Evolutionary conservation across 2,888 invertebrate genomes (phyloP).

Genomic region (Euzetes globulus): DNA sequence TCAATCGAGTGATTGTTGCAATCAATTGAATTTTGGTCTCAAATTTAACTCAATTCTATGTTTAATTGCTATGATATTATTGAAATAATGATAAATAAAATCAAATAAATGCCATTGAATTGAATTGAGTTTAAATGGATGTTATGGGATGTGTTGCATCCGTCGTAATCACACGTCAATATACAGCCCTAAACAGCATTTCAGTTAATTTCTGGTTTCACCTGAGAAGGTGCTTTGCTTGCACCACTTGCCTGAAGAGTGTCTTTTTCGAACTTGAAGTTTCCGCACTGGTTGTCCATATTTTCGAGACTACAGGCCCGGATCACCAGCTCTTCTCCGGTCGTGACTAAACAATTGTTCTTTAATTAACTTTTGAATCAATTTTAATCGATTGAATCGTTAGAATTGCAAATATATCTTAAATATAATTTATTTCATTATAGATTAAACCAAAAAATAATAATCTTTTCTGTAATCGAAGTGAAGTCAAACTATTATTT

Average conservation of each 20-base stretch:
- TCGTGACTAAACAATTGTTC: conserved; percentile 47
- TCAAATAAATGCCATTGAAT: conserved; percentile 1
- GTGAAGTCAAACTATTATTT: too few relatives aligned
- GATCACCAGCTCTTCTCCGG: conserved; percentile 49
- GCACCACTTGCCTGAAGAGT: conserved; percentile 44
- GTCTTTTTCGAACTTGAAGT: conserved; percentile 50
- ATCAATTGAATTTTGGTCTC: not conserved
- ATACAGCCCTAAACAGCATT: conserved; percentile 49
- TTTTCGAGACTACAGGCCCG: conserved; percentile 51
- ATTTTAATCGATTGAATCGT: conserved; percentile 24
- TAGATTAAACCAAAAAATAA: not conserved
- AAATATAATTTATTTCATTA: not conserved
- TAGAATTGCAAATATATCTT: not conserved
- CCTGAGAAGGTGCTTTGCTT: not conserved
- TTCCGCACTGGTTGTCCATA: conserved; percentile 54
- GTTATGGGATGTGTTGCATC: conserved; percentile 48
- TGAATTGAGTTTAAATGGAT: not conserved
- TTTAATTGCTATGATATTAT: not conserved
- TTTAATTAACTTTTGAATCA: not conserved
- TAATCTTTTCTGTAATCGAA: too few relatives aligned
- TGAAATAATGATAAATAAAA: not conserved
- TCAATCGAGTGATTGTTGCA: not conserved
- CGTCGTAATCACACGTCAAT: conserved; percentile 52
- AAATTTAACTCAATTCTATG: not conserved
- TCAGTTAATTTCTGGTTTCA: not conserved